Base-by-base conservation (phyloP, 2,113 vertebrate species). In the Chroicocephalus ridibundus region DNA sequence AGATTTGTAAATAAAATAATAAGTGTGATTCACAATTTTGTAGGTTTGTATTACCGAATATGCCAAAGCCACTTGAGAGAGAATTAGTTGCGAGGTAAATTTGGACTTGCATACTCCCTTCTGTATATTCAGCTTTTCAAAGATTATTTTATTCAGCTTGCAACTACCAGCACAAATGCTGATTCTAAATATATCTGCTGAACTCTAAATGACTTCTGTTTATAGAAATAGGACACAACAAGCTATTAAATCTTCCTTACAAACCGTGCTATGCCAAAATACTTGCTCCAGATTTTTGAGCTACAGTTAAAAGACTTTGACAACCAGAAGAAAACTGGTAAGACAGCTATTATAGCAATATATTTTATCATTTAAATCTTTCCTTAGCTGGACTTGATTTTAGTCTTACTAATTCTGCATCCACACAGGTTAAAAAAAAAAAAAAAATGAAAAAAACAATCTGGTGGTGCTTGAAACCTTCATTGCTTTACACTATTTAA, bases 151-250 rank as follows among this genome's bases (percentile, higher is more conserved):
- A 98, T 98, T 98, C 78, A 97, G 92, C 97, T 95, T 96, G 93
- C 96, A 97, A 96, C 91, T 89, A 97, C 96, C 97, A 97, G 96
- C 94, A 97, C 95, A 96, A 96, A 96, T 97, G 97, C 94, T 97
- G 94, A 89, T 97, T 97, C 98, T 98, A 98, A 98, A 98, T 98
- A 98, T 98, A 98, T 96, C 97, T 94, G 76, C 62, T 98, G 98
- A 98, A 98, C 97, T 98, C 97, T 93, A 97, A 97, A 96, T 98
- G 98, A 98, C 97, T 98, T 98, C 94, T 98, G 97, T 96, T 97
- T 97, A 96, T 98, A 98, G 97, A 97, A 98, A 98, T 97, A 98
- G 97, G 96, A 95, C 95, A 98, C 95, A 98, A 98, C 96, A 96
- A 97, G 96, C 97, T 97, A 98, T 97, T 98, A 98, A 98, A 97